A percentile compares a stretch with the other conserved stretches of the same genome.
These are phyloP conservation scores for Lophius piscatorius DNA, from an alignment of 2,113 vertebrate genomes.

Conservation along the genomic window DNA sequence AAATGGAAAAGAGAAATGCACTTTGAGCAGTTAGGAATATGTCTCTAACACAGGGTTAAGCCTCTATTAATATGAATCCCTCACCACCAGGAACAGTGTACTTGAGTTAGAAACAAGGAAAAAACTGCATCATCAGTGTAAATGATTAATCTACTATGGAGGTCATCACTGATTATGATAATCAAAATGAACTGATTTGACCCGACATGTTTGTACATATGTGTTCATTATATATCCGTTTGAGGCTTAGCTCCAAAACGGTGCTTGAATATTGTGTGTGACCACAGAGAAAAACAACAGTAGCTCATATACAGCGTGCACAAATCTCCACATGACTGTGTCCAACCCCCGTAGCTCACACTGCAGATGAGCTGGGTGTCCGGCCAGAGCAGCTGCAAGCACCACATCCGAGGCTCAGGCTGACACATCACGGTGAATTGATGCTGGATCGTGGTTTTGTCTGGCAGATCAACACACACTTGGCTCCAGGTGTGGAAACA, in stretches of 20 bases:
- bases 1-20: slow-evolving; percentile 31
- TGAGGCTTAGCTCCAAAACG: no score
- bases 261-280: no score
- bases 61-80: slow-evolving; percentile 16
- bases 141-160: slow-evolving; percentile 69
- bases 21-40: slow-evolving; percentile 44
- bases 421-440: slow-evolving; percentile 60
- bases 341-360: slow-evolving; percentile 15
- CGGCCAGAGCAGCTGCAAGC: slow-evolving; percentile 46
- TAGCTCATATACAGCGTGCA: not conserved
- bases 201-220: not conserved
- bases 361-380: slow-evolving; percentile 28
- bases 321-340: not conserved
- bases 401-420: slow-evolving; percentile 24
- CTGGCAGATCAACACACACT: slow-evolving; percentile 59
- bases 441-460: slow-evolving; percentile 56
- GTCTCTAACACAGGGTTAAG: slow-evolving; percentile 32
- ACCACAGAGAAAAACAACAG: not conserved
- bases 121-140: slow-evolving; percentile 38
- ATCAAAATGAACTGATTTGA: not conserved
- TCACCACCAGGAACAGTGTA: slow-evolving; percentile 56
- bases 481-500: slow-evolving; percentile 64
- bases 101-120: slow-evolving; percentile 14
- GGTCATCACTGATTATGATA: slow-evolving; percentile 55
- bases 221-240: not conserved